Evolutionary conservation across 2,888 invertebrate species (phyloP), one percentile per base, ranked within the genome.

Genomic region (Parelbella ahira): DNA sequence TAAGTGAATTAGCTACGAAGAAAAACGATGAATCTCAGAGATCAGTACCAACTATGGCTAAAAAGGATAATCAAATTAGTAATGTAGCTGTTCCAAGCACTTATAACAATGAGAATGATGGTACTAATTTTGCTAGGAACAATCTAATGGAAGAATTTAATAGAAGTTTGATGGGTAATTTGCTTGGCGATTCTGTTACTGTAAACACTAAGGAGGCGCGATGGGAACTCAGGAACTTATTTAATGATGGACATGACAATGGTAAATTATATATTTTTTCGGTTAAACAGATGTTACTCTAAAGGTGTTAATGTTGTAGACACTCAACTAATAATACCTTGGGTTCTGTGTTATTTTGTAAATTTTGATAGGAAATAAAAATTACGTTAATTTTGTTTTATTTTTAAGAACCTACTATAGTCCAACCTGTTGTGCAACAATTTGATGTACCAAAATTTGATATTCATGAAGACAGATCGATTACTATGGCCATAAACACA

Each of bases 181-280:
- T 90, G 1, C 75, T 90, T 6, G 88, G 89, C 4, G 90, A 90
- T 59, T 90, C 90, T 41, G 83, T 91, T 8, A 93, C 93, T 2
- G 90, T 92, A 0, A 91, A 92, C 57, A 93, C 92, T 0, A 92
- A 91, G 56, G 92, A 92, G 60, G 93, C 93, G 0, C 78, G 91
- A 63, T 90, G 90, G 69, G 89, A 91, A 36, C 88, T 93, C 9
- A 86, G 91, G 48, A 89, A 91, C 49, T 70, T 91, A 47, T 92
- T 91, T 73, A 42, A 42, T 24, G 42, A 42, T 29, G 42, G 27
- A 2, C 89, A 88, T 60, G 87, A 82, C 48, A 82, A 83, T 67
- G 86, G 87, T 82, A 68, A 60, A 45, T 45, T n/a, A 12, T 4
- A 3, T 33, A 15, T 33, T 1, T 5, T n/a, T 4, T 1, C 6